Evolutionary conservation across 2,113 vertebrate genomes (phyloP).

Genomic region (Saguinus midas): DNA sequence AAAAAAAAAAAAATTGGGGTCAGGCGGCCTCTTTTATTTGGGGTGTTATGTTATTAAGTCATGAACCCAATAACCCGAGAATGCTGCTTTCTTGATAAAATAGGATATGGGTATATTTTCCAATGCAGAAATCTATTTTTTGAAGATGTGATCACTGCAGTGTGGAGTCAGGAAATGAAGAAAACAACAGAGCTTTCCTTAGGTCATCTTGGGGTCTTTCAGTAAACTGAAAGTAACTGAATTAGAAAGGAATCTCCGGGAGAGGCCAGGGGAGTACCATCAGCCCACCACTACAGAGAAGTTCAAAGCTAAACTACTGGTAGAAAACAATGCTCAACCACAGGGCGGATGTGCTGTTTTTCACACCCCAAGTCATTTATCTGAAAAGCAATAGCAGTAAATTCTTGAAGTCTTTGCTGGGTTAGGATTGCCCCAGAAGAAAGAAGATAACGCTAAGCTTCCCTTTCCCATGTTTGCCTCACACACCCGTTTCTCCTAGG

Average conservation of each 20-base stretch:
- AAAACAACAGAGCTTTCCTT: neutral
- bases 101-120: neutral
- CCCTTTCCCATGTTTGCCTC: neutral
- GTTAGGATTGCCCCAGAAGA: neutral
- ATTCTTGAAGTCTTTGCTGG: neutral
- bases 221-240: constrained; percentile 55
- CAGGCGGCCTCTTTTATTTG: neutral
- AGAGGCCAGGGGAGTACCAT: neutral
- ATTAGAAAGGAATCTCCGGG: neutral
- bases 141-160: neutral
- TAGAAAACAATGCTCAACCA: constrained; percentile 78
- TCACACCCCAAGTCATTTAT: constrained; percentile 70
- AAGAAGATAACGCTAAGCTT: neutral
- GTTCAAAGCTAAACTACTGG: constrained; percentile 73
- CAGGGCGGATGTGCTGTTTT: constrained; percentile 75
- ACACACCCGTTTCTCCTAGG: neutral
- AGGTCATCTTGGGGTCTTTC: neutral
- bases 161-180: neutral
- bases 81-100: neutral
- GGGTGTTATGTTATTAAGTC: neutral
- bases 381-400: constrained; percentile 61
- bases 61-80: neutral
- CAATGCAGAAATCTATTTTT: neutral
- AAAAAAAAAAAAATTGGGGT: neutral
- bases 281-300: constrained; percentile 35